These are phyloP conservation scores for Gasterosteus nipponicus DNA, from an alignment of 2,113 vertebrate species.

Conservation along the genomic window DNA sequence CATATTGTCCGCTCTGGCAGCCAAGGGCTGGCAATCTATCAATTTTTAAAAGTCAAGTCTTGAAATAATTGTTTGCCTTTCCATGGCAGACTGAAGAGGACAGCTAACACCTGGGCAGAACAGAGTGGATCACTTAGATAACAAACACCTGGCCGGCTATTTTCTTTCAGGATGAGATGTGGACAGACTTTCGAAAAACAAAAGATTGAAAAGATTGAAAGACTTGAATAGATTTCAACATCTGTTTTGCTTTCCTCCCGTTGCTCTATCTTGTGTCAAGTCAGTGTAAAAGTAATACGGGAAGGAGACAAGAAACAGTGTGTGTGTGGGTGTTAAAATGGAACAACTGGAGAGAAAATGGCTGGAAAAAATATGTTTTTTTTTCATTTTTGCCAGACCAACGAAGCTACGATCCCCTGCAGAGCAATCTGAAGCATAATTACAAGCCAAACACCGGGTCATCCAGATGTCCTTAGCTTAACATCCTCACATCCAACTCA, in stretches of 20 bases:
- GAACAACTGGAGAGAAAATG: conserved; percentile 7
- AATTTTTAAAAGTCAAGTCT: background rate
- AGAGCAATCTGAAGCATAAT: conserved; percentile 26
- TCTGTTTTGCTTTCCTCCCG: conserved; percentile 5
- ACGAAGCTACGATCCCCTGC: background rate
- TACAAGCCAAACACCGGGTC: conserved; percentile 15
- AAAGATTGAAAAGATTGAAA: conserved; percentile 1
- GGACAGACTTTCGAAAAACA: background rate
- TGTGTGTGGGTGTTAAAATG: background rate
- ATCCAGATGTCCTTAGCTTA: background rate
- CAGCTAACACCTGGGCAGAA: conserved; percentile 47
- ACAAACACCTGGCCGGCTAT: background rate
- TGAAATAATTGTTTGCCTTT: conserved; percentile 34
- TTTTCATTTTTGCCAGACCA: conserved; percentile 20
- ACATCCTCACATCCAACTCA: background rate
- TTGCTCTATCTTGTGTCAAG: conserved; percentile 15
- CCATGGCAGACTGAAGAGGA: conserved; percentile 23
- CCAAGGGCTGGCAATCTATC: background rate
- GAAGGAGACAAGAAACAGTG: background rate
- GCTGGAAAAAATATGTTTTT: conserved; percentile 2
- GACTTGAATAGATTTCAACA: conserved; percentile 12
- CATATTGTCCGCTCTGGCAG: too few relatives aligned
- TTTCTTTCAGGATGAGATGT: conserved; percentile 5
- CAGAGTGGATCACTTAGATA: conserved; percentile 23
- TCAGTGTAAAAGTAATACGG: conserved; percentile 8